phyloP scores from a whole-genome alignment of 2,888 invertebrate genomes.

The Bursaphelenchus okinawaensis region DNA sequence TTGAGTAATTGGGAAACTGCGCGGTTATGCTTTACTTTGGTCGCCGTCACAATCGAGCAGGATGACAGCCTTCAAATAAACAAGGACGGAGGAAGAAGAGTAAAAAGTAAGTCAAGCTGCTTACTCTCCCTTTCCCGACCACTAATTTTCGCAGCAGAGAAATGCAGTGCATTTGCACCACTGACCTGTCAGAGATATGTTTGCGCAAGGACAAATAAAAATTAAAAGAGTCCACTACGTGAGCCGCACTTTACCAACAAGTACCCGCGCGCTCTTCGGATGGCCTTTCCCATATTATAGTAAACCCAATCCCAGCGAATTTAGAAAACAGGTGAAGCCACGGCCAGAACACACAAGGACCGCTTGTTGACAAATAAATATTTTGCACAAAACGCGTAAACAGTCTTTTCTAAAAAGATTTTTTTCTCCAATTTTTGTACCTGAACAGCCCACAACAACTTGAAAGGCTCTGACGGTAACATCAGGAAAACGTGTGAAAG shows the following conservation, averaged over 20 bases:
- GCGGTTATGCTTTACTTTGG: background rate
- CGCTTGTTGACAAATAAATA: background rate
- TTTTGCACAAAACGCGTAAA: background rate
- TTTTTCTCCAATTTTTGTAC: too few relatives aligned
- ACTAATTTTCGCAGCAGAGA: background rate
- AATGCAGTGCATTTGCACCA: background rate
- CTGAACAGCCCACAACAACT: too few relatives aligned
- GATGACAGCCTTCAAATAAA: background rate
- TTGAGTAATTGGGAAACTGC: background rate
- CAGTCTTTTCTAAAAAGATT: background rate
- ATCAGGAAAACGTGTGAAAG: too few relatives aligned
- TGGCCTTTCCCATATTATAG: background rate
- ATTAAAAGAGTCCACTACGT: background rate
- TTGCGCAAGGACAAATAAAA: background rate
- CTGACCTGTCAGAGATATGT: background rate
- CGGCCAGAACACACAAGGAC: background rate
- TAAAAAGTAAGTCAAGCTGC: background rate
- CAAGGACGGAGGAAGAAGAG: background rate
- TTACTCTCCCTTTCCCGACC: background rate
- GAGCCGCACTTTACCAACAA: background rate
- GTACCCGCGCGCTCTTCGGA: background rate
- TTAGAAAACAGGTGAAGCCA: background rate
- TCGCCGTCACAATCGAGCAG: background rate
- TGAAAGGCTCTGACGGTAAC: too few relatives aligned
- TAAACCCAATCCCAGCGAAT: background rate